A percentile compares a stretch with the other conserved stretches of the same genome.
phyloP scores from a whole-genome alignment of 2,113 vertebrate genomes.

The Fulmarus glacialis region DNA sequence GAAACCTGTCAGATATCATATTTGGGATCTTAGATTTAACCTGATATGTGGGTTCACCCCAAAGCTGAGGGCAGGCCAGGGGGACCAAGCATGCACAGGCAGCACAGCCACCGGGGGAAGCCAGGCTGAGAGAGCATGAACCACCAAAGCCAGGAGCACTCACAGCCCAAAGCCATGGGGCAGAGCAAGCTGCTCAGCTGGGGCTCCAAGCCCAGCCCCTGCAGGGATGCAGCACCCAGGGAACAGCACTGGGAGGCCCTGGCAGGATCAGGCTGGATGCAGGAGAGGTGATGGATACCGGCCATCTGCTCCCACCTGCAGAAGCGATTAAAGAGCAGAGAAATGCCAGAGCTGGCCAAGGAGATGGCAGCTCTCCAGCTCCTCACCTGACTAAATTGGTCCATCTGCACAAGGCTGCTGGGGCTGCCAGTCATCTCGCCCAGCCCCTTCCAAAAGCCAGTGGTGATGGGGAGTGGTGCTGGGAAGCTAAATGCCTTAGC shows the following conservation, averaged over 20 bases:
- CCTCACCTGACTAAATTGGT: background rate
- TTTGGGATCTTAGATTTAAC: background rate
- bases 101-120: background rate
- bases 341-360: background rate
- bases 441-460: background rate
- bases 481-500: background rate
- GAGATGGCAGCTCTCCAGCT: background rate
- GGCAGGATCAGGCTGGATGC: background rate
- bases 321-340: background rate
- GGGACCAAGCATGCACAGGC: accelerated
- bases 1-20: background rate
- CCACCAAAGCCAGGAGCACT: background rate
- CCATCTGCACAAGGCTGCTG: slow-evolving; percentile 22
- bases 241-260: accelerated
- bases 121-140: background rate
- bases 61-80: background rate
- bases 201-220: background rate
- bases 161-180: background rate
- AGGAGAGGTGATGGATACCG: background rate
- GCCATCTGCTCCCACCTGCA: background rate
- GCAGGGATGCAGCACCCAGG: background rate
- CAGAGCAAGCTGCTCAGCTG: background rate
- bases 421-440: background rate
- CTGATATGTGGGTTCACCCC: background rate
- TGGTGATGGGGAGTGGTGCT: background rate